Evolutionary conservation across 2,888 invertebrate genomes (phyloP), one percentile per base, ranked within the genome.

Genomic region (Eupithecia abbreviata): DNA sequence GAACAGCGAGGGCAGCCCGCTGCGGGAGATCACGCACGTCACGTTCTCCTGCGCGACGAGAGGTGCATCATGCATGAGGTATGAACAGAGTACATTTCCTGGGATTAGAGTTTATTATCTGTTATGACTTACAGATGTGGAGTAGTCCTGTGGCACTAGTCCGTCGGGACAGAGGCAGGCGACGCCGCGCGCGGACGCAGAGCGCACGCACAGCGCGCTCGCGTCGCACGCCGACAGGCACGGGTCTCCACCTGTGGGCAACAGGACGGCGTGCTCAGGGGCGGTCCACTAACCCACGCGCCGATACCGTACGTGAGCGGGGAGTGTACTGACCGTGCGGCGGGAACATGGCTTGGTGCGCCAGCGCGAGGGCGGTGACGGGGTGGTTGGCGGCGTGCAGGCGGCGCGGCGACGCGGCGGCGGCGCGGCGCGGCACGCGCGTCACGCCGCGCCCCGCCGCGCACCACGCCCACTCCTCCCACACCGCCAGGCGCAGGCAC

Each of bases 131-230:
- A 90, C 91, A 7, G 82, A 82, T 0, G 80, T n/a, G 10, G 75
- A 70, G 67, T 84, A 80, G 65, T 82, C 83, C 62, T 80, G 74
- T 41, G 95, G 88, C 75, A 88, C 84, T 47, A 95, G 92, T 0
- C 95, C 95, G 86, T 96, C 96, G 73, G 96, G 95, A 78, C 96
- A 96, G 77, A 96, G 92, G 83, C 96, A 96, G 43, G 91, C 86
- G 85, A 87, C 88, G 75, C 85, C 88, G 82, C 88, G 85, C 83
- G 93, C 91, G 77, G 90, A 90, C 76, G 93, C 90, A 77, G 95
- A 90, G 77, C 95, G 92, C 85, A 96, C 91, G 88, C 96, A 96
- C 82, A 98, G 95, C 62, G 97, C 97, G 79, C 96, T 96, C 71
- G 92, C 86, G 84, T 96, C 95, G 89, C 97, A 97, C 70, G 87